Evolutionary conservation across 2,113 vertebrate species (phyloP).

Genomic region (Oncorhynchus gorbuscha): DNA sequence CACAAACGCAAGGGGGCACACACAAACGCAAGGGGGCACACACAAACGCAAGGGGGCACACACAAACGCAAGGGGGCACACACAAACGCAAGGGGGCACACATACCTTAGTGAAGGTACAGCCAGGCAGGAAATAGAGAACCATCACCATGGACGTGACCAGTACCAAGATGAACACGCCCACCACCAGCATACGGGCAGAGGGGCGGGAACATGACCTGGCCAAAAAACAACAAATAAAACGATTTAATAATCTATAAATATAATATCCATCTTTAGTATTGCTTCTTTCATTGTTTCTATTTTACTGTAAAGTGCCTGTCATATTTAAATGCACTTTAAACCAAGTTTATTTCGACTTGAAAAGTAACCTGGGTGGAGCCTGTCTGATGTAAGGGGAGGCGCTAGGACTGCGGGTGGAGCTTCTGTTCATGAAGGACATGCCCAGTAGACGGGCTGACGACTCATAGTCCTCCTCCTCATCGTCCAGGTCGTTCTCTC

Average conservation of each 20-base stretch:
- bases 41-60: too few species aligned
- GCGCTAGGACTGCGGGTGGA: constrained; percentile 75
- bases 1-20: too few species aligned
- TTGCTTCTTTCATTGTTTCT: too few species aligned
- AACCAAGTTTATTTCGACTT: too few species aligned
- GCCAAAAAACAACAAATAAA: background rate
- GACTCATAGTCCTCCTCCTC: constrained; percentile 96
- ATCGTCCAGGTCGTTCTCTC: constrained; percentile 91
- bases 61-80: background rate
- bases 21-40: too few species aligned
- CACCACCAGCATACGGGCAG: constrained; percentile 75
- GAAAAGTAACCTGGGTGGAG: constrained; percentile 46
- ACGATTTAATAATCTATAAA: background rate
- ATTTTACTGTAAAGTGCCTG: too few species aligned
- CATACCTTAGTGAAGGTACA: constrained; percentile 90
- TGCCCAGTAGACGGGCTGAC: constrained; percentile 91
- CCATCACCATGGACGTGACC: constrained; percentile 80
- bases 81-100: too few species aligned
- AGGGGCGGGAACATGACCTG: constrained; percentile 78
- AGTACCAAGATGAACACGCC: constrained; percentile 81
- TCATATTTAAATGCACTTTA: too few species aligned
- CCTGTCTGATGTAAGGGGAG: constrained; percentile 77
- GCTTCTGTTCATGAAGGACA: constrained; percentile 98
- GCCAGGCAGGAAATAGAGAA: constrained; percentile 86
- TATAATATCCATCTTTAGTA: background rate